Evolutionary conservation across 2,797 vertebrate species (phyloP).

Genomic region (Remorina albescens): DNA sequence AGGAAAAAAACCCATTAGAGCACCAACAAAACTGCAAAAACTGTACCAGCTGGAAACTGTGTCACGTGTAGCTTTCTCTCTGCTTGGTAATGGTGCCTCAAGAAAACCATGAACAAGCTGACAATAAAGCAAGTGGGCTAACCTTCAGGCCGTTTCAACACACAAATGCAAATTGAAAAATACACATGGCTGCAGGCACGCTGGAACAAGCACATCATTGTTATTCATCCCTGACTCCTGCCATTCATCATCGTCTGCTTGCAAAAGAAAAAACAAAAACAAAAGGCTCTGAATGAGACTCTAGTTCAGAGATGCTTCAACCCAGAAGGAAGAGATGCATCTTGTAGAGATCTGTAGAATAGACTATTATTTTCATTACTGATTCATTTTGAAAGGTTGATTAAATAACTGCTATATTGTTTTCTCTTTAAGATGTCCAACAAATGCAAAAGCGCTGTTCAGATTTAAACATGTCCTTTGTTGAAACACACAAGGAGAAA

Average conservation of each 20-base stretch:
- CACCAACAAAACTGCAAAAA: slow-evolving; percentile 19
- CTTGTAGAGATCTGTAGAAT: neutral
- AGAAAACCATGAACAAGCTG: slow-evolving; percentile 52
- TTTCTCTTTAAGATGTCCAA: neutral
- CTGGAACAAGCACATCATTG: slow-evolving; percentile 29
- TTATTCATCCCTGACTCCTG: slow-evolving; percentile 38
- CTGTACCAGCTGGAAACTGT: slow-evolving; percentile 52
- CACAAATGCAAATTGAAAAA: slow-evolving; percentile 40
- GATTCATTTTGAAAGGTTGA: too few species aligned
- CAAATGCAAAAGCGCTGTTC: too few species aligned
- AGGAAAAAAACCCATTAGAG: neutral
- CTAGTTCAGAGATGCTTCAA: neutral
- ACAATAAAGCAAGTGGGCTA: slow-evolving; percentile 50
- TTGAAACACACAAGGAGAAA: too few species aligned
- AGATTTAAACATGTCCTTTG: too few species aligned
- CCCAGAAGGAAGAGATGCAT: neutral
- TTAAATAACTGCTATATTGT: too few species aligned
- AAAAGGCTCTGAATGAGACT: neutral
- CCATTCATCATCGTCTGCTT: slow-evolving; percentile 27
- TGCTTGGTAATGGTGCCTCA: slow-evolving; percentile 54
- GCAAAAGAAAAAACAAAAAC: slow-evolving; percentile 4
- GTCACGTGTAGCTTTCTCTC: slow-evolving; percentile 42
- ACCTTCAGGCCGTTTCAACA: slow-evolving; percentile 18
- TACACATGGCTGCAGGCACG: slow-evolving; percentile 35
- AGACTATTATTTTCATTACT: neutral